Conservation (phyloP, 2,797 vertebrate species). For the Eulemur albifrons region DNA sequence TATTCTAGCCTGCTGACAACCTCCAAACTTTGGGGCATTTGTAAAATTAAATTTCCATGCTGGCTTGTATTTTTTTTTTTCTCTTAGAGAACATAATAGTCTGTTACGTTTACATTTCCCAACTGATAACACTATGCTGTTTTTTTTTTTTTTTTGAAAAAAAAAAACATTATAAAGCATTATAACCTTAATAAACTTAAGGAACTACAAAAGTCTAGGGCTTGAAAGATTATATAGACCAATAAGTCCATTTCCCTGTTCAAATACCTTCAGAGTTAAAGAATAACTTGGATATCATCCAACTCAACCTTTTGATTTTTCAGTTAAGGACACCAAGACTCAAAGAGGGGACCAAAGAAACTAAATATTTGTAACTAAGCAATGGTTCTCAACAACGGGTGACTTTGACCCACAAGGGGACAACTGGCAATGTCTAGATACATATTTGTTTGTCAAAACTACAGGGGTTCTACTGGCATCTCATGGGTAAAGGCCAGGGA, state of each 20-base stretch:
- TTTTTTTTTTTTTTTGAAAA: neutral
- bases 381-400: neutral
- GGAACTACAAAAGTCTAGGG: neutral
- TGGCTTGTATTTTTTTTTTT: neutral
- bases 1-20: neutral
- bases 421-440: neutral
- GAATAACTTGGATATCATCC: neutral
- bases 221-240: neutral
- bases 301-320: neutral
- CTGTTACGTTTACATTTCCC: neutral
- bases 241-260: neutral
- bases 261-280: neutral
- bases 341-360: neutral
- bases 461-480: neutral
- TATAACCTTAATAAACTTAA: neutral
- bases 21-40: neutral
- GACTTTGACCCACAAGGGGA: neutral
- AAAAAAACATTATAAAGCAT: neutral
- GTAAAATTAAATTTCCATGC: neutral
- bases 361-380: neutral
- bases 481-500: neutral
- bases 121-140: neutral
- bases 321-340: neutral
- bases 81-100: neutral
- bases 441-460: neutral